Evolutionary conservation across 2,888 invertebrate species (phyloP).

Genomic region (Temnothorax unifasciatus): DNA sequence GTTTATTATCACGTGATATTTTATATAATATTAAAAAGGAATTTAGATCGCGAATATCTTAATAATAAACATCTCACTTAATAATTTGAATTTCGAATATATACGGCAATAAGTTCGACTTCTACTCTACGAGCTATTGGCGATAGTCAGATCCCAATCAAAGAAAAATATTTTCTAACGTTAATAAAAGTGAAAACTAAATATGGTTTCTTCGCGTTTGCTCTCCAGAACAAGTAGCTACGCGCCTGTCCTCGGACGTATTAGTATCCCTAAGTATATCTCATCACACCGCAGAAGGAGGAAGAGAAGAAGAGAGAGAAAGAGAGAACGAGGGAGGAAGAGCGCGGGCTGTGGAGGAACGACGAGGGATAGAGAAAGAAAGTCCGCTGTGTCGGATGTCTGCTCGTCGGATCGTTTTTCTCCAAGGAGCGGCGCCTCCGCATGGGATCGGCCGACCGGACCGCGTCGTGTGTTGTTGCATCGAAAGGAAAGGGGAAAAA

Average conservation of each 20-base stretch:
- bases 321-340: slow-evolving; percentile 1
- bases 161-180: background rate
- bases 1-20: background rate
- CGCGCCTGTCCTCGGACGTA: slow-evolving; percentile 40
- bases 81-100: background rate
- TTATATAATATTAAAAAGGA: background rate
- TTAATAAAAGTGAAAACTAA: background rate
- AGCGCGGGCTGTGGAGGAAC: slow-evolving; percentile 18
- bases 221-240: slow-evolving; percentile 14
- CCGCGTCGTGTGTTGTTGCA: slow-evolving; percentile 40
- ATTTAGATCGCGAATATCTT: background rate
- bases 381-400: slow-evolving; percentile 74
- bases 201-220: slow-evolving; percentile 1
- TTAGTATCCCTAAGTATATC: slow-evolving; percentile 52
- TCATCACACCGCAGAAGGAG: slow-evolving; percentile 23
- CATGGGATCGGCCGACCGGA: slow-evolving; percentile 61
- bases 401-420: slow-evolving; percentile 76
- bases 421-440: slow-evolving; percentile 67
- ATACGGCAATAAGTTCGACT: background rate
- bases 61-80: background rate
- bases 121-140: background rate
- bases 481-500: slow-evolving; percentile 10
- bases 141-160: background rate
- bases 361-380: slow-evolving; percentile 48
- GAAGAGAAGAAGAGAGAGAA: slow-evolving; percentile 24